phyloP scores from a whole-genome alignment of 1,140 invertebrate species.

The Oncopodura yosiiana region DNA sequence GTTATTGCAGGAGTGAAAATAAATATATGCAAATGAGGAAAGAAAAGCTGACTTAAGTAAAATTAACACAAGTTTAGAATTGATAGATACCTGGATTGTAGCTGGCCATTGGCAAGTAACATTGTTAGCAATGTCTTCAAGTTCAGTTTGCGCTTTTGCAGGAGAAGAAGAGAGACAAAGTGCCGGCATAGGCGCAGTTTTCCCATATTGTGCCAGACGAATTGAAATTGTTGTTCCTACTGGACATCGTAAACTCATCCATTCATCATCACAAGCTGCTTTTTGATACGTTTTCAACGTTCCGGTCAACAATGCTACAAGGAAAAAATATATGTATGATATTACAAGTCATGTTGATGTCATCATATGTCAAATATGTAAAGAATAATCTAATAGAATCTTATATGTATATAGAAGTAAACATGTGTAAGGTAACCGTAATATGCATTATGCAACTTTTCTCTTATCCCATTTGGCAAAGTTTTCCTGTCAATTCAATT shows the following conservation, averaged over 20 bases:
- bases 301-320: constrained; percentile 69
- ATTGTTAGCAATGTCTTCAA: constrained; percentile 32
- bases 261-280: constrained; percentile 75
- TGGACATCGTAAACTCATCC: constrained; percentile 73
- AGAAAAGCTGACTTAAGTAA: background rate
- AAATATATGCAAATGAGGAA: background rate
- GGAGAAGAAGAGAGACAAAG: constrained; percentile 43
- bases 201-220: constrained; percentile 61
- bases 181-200: constrained; percentile 41
- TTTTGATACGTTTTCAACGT: constrained; percentile 78
- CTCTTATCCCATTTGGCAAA: no score
- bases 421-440: no score
- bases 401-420: no score
- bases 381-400: no score
- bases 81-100: constrained; percentile 48
- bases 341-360: no score
- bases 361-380: no score
- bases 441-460: no score
- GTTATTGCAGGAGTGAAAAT: background rate
- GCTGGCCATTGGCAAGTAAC: constrained; percentile 47
- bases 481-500: no score
- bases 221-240: constrained; percentile 76
- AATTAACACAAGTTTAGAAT: background rate
- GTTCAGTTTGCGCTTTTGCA: constrained; percentile 36
- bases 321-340: no score